A percentile compares a stretch with the other conserved stretches of the same genome.
These are phyloP conservation scores for Atrina japonica DNA, from an alignment of 2,888 invertebrate genomes.

Conservation along the genomic window DNA sequence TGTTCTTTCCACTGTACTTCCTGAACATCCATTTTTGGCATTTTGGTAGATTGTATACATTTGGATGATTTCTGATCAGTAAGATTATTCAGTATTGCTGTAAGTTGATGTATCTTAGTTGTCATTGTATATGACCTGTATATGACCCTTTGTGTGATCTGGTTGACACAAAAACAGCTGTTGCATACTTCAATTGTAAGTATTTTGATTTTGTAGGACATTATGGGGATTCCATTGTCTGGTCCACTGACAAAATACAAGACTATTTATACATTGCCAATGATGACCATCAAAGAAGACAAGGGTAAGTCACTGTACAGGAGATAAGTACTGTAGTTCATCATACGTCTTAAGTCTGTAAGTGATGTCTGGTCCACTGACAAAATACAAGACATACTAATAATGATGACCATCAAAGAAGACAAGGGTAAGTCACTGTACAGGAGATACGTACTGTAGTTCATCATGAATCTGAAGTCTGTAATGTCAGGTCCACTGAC, in stretches of 20 bases:
- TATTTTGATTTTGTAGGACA: slow-evolving; percentile 82
- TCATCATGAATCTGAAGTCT: too few relatives aligned
- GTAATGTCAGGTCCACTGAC: slow-evolving; percentile 94
- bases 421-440: slow-evolving; percentile 89
- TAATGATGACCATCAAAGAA: slow-evolving; percentile 98
- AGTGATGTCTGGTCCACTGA: slow-evolving; percentile 93
- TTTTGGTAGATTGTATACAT: too few relatives aligned
- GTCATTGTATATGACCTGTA: too few relatives aligned
- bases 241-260: slow-evolving; percentile 93
- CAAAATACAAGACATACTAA: slow-evolving; percentile 91
- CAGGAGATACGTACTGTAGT: too few relatives aligned
- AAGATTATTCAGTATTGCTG: too few relatives aligned
- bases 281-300: slow-evolving; percentile 98
- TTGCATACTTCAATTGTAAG: not conserved
- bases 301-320: slow-evolving; percentile 87
- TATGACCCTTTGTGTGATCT: not conserved
- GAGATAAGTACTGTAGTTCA: too few relatives aligned
- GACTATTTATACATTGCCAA: slow-evolving; percentile 95
- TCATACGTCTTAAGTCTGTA: too few relatives aligned
- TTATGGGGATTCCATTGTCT: slow-evolving; percentile 91
- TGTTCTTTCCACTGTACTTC: too few relatives aligned
- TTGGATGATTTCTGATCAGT: too few relatives aligned
- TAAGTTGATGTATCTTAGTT: too few relatives aligned
- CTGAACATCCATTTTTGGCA: too few relatives aligned
- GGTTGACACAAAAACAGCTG: not conserved